phyloP scores from a whole-genome alignment of 1,140 invertebrate species.

The Drosophila nikananu region DNA sequence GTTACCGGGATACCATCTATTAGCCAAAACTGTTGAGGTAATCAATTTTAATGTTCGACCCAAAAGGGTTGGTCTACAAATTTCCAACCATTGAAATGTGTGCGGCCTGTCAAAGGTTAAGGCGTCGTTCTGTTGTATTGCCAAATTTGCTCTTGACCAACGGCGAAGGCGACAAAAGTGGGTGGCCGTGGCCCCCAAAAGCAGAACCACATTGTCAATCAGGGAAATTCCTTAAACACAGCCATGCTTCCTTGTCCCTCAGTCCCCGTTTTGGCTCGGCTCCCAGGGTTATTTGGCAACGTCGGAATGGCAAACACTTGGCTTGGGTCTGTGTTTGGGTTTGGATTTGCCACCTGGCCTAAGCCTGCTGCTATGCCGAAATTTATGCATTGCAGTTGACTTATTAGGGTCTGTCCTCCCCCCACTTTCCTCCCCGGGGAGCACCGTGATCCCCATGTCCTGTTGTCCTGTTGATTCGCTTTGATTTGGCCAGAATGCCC shows the following conservation, averaged over 20 bases:
- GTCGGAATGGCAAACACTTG: conserved; percentile 69
- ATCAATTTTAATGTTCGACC: conserved; percentile 71
- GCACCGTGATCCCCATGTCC: neutral
- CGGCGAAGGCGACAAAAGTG: conserved; percentile 10
- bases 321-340: conserved; percentile 35
- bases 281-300: conserved; percentile 60
- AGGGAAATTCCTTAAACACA: conserved; percentile 62
- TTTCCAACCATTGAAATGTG: conserved; percentile 64
- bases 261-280: neutral
- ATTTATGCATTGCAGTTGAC: conserved; percentile 79
- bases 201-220: conserved; percentile 70
- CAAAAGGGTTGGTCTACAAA: conserved; percentile 37
- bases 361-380: conserved; percentile 43
- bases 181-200: conserved; percentile 1
- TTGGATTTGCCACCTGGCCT: conserved; percentile 35
- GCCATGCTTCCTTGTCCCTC: neutral
- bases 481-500: conserved; percentile 43
- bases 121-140: conserved; percentile 61
- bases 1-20: conserved; percentile 14
- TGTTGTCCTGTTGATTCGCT: conserved; percentile 66
- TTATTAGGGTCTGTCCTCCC: conserved; percentile 61
- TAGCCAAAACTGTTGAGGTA: conserved; percentile 38
- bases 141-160: conserved; percentile 57
- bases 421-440: neutral
- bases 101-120: conserved; percentile 73